These are phyloP conservation scores for Orthosia gracilis DNA, from an alignment of 2,888 invertebrate genomes.

Conservation along the genomic window DNA sequence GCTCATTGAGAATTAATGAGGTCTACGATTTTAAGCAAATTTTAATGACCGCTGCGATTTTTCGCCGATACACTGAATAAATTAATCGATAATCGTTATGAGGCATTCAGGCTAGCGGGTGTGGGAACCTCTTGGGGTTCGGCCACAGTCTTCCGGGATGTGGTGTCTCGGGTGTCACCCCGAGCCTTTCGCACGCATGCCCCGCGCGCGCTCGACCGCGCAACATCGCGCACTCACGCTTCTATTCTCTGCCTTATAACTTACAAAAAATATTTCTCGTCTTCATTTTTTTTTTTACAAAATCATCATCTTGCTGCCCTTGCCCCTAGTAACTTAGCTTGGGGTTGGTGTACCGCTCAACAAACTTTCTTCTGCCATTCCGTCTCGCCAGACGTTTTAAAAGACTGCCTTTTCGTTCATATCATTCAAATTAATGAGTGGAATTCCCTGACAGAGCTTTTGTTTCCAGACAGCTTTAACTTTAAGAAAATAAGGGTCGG, in stretches of 20 bases:
- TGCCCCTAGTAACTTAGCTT: no score
- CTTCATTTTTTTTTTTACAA: conserved; percentile 20
- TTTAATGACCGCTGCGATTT: not conserved
- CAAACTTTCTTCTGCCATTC: no score
- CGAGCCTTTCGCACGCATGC: conserved; percentile 86
- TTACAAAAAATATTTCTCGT: conserved; percentile 54
- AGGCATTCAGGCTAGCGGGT: conserved; percentile 51
- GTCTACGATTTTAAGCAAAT: not conserved
- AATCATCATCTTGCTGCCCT: no score
- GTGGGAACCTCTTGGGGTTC: conserved; percentile 78
- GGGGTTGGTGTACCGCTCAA: no score
- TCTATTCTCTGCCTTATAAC: conserved; percentile 70
- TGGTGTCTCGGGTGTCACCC: conserved; percentile 85
- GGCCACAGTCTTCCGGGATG: conserved; percentile 90
- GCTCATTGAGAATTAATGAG: not conserved
- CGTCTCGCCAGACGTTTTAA: no score
- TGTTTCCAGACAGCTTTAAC: not conserved
- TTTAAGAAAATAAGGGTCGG: no score
- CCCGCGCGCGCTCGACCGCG: conserved; percentile 77
- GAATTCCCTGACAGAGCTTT: not conserved
- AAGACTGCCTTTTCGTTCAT: no score
- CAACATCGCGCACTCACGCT: conserved; percentile 78
- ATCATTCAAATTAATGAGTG: not conserved
- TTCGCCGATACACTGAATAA: conserved; percentile 8
- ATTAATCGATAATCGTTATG: conserved; percentile 47